Evolutionary conservation across 2,113 vertebrate genomes (phyloP).

Genomic region (Crocuta crocuta): DNA sequence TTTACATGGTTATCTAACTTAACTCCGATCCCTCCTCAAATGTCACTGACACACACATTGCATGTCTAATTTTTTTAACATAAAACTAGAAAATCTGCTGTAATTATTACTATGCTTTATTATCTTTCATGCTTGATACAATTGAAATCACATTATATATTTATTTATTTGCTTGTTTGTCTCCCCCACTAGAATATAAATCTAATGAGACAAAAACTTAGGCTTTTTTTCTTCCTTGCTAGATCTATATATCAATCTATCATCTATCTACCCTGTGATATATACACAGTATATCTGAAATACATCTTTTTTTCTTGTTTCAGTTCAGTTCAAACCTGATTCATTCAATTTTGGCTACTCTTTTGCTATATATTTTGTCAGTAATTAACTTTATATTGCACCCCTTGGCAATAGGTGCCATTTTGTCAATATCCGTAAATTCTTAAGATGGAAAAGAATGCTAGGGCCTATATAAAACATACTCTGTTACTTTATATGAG

Average conservation of each 20-base stretch:
- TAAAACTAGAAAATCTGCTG: neutral
- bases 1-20: neutral
- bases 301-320: neutral
- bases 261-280: too few relatives aligned
- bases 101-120: neutral
- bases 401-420: neutral
- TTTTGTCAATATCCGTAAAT: neutral
- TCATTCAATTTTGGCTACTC: neutral
- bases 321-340: neutral
- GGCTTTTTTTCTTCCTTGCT: neutral
- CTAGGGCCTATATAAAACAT: neutral
- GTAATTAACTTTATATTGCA: neutral
- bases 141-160: neutral
- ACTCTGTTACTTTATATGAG: neutral
- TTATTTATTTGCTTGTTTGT: neutral
- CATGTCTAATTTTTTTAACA: neutral
- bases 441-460: neutral
- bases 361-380: neutral
- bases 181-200: neutral
- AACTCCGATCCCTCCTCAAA: neutral
- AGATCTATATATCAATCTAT: neutral
- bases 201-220: neutral
- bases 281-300: neutral
- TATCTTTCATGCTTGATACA: neutral
- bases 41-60: neutral